phyloP scores from a whole-genome alignment of 2,888 invertebrate species.

The Megalurothrips usitatus region DNA sequence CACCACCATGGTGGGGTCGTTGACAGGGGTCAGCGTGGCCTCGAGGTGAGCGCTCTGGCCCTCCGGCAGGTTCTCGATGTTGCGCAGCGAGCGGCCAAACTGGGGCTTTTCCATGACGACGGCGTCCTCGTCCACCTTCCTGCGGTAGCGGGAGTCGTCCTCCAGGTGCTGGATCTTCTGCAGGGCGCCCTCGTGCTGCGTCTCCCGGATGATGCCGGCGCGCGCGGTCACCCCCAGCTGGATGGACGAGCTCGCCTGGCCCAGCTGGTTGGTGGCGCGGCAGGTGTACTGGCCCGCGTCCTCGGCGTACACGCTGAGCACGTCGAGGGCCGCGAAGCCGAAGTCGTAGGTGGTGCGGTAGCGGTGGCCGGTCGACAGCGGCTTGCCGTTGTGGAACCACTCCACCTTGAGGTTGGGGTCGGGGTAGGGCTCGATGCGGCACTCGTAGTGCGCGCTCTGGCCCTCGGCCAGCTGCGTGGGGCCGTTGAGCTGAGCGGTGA shows the following conservation, averaged over 20 bases:
- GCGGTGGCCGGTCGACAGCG: conserved; percentile 80
- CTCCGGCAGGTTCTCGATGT: conserved; percentile 75
- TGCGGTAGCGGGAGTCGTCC: conserved; percentile 72
- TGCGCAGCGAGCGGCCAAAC: conserved; percentile 83
- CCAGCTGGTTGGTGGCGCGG: conserved; percentile 78
- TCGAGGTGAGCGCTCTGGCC: conserved; percentile 87
- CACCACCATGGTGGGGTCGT: conserved; percentile 96
- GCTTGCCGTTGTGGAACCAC: conserved; percentile 91
- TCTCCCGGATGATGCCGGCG: conserved; percentile 79
- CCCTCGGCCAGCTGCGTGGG: conserved; percentile 80
- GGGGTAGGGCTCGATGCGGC: conserved; percentile 87
- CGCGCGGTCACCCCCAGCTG: conserved; percentile 75
- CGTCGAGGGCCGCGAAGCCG: conserved; percentile 94
- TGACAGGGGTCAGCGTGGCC: conserved; percentile 92
- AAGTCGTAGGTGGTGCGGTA: conserved; percentile 94
- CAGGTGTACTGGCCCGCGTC: conserved; percentile 92
- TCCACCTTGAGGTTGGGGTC: conserved; percentile 84
- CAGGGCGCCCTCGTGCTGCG: conserved; percentile 87
- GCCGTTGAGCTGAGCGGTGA: conserved; percentile 80
- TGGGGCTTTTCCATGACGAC: conserved; percentile 79
- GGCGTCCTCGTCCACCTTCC: conserved; percentile 66
- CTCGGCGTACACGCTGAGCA: conserved; percentile 87
- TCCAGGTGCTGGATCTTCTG: conserved; percentile 91
- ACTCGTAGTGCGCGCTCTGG: conserved; percentile 89
- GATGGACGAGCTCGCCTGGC: conserved; percentile 76